These are phyloP conservation scores for Tolmerus cingulatus DNA, from an alignment of 2,888 invertebrate genomes.

Conservation along the genomic window DNA sequence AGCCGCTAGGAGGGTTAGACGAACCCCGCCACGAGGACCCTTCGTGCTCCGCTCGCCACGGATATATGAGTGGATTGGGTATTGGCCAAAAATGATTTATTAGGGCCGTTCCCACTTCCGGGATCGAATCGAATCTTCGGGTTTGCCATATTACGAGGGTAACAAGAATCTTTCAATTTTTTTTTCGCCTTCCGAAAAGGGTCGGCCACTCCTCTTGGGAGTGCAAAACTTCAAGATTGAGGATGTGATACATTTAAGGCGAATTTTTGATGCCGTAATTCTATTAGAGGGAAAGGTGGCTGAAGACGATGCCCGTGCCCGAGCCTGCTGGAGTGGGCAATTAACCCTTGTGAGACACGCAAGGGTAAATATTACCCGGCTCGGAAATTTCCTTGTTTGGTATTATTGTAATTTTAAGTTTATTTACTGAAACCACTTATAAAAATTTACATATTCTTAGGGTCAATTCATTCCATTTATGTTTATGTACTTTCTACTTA, in stretches of 20 bases:
- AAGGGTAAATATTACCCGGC: neutral
- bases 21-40: neutral
- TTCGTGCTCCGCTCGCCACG: neutral
- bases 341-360: neutral
- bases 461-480: neutral
- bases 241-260: neutral
- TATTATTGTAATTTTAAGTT: neutral
- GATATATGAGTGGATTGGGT: constrained; percentile 40
- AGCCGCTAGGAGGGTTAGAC: neutral
- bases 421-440: neutral
- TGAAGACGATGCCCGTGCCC: neutral
- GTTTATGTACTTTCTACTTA: too few relatives aligned
- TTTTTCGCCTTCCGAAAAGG: neutral
- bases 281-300: neutral
- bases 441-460: neutral
- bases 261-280: neutral
- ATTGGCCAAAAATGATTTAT: constrained; percentile 40
- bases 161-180: constrained; percentile 9
- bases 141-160: constrained; percentile 1
- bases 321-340: neutral
- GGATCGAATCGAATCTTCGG: neutral
- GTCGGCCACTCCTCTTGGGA: neutral
- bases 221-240: neutral
- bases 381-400: neutral
- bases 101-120: constrained; percentile 18